Percentiles rank a stretch among this genome's conserved stretches.
Conservation (phyloP, 2,113 vertebrate species). For the Perccottus glenii region DNA sequence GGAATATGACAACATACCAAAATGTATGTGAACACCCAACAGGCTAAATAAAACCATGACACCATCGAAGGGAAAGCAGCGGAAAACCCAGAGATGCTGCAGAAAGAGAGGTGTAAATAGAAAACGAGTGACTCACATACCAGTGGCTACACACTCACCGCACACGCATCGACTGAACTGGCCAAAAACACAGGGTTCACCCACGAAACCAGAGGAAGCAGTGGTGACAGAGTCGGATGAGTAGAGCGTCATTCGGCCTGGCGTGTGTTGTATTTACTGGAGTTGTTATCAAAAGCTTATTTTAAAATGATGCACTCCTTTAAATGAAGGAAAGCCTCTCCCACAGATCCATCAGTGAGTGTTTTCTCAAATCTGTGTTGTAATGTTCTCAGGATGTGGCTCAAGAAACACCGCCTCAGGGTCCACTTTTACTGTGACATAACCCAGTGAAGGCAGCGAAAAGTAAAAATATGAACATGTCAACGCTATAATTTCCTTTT, state of each 20-base stretch:
- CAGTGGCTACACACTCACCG: slow-evolving; percentile 68
- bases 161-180: slow-evolving; percentile 54
- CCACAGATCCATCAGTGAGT: slow-evolving; percentile 30
- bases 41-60: slow-evolving; percentile 67
- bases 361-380: slow-evolving; percentile 12
- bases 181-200: slow-evolving; percentile 72
- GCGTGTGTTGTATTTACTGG: slow-evolving; percentile 45
- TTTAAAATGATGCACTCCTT: slow-evolving; percentile 23
- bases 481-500: neutral
- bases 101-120: slow-evolving; percentile 75
- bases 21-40: slow-evolving; percentile 42
- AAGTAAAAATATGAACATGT: neutral
- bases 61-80: slow-evolving; percentile 65
- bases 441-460: neutral
- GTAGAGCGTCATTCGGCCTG: slow-evolving; percentile 37
- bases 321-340: slow-evolving; percentile 38
- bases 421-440: slow-evolving; percentile 32
- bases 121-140: slow-evolving; percentile 72
- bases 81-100: slow-evolving; percentile 71
- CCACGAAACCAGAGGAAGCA: slow-evolving; percentile 67
- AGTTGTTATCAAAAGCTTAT: slow-evolving; percentile 49
- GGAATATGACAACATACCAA: slow-evolving; percentile 63
- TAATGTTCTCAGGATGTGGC: slow-evolving; percentile 60
- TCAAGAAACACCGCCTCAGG: slow-evolving; percentile 38
- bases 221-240: slow-evolving; percentile 60